These are phyloP conservation scores for Trachops cirrhosus DNA, from an alignment of 2,797 vertebrate species.

Conservation along the genomic window DNA sequence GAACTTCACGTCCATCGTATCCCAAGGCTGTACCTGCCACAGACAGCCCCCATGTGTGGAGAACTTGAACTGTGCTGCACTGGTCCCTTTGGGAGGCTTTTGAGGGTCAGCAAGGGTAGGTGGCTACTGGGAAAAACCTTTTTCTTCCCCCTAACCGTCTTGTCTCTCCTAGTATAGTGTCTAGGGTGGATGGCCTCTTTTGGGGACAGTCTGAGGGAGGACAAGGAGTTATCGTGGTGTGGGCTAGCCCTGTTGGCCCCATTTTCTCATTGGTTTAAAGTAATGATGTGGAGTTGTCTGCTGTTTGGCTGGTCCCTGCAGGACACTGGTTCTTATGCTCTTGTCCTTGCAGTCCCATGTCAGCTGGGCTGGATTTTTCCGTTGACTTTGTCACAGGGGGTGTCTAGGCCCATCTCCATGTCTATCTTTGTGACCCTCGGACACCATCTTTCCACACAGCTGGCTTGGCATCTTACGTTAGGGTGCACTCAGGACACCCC, in stretches of 20 bases:
- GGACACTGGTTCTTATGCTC: neutral
- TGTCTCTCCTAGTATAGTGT: neutral
- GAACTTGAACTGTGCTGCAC: neutral
- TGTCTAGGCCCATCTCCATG: neutral
- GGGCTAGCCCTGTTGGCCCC: neutral
- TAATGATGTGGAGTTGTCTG: neutral
- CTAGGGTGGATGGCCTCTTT: neutral
- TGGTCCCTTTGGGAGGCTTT: neutral
- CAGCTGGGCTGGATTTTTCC: neutral
- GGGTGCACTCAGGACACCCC: neutral
- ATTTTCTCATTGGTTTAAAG: neutral
- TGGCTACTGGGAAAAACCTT: neutral
- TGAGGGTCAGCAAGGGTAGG: neutral
- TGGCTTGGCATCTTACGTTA: neutral
- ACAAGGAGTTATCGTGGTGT: neutral
- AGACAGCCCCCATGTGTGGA: neutral
- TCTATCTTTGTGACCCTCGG: neutral
- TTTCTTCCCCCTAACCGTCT: neutral
- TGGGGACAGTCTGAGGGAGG: neutral
- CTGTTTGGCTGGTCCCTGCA: neutral
- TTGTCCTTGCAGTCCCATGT: neutral
- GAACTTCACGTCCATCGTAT: neutral
- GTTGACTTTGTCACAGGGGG: neutral
- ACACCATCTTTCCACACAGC: neutral
- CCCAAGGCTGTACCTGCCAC: neutral